phyloP scores from a whole-genome alignment of 2,888 invertebrate genomes.

The Stenodema calcarata region DNA sequence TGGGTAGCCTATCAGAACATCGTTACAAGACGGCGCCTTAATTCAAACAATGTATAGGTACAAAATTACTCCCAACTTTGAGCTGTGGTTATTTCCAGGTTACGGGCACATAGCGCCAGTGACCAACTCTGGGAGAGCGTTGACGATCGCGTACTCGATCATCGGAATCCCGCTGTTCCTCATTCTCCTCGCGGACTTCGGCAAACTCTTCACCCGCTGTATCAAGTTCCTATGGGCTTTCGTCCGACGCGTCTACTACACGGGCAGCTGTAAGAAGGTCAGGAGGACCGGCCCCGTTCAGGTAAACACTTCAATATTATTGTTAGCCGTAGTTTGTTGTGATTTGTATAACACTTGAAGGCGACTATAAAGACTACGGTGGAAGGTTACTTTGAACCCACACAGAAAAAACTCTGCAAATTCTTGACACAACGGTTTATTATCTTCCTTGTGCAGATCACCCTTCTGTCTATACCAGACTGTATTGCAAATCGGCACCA shows the following conservation, averaged over 20 bases:
- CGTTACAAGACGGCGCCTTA: too few species aligned
- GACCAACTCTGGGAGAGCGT: constrained; percentile 81
- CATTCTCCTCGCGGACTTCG: constrained; percentile 92
- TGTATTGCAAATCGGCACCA: too few species aligned
- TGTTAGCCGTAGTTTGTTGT: too few species aligned
- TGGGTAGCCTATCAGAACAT: too few species aligned
- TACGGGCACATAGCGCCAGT: constrained; percentile 76
- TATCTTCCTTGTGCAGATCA: too few species aligned
- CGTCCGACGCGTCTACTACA: constrained; percentile 82
- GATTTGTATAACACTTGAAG: too few species aligned
- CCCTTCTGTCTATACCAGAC: too few species aligned
- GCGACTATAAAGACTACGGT: too few species aligned
- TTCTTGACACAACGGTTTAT: too few species aligned
- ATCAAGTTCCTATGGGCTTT: constrained; percentile 91
- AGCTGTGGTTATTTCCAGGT: not conserved
- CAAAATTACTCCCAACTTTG: not conserved
- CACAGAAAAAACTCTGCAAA: too few species aligned
- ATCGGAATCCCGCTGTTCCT: constrained; percentile 96
- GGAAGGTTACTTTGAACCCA: too few species aligned
- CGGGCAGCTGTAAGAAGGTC: constrained; percentile 81
- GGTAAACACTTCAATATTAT: constrained; percentile 65
- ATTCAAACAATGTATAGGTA: too few species aligned
- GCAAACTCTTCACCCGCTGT: constrained; percentile 87
- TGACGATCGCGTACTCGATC: constrained; percentile 92
- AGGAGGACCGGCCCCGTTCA: constrained; percentile 77